A percentile compares a stretch with the other conserved stretches of the same genome.
Conservation (phyloP, 2,113 vertebrate species). For the Probosciger aterrimus region DNA sequence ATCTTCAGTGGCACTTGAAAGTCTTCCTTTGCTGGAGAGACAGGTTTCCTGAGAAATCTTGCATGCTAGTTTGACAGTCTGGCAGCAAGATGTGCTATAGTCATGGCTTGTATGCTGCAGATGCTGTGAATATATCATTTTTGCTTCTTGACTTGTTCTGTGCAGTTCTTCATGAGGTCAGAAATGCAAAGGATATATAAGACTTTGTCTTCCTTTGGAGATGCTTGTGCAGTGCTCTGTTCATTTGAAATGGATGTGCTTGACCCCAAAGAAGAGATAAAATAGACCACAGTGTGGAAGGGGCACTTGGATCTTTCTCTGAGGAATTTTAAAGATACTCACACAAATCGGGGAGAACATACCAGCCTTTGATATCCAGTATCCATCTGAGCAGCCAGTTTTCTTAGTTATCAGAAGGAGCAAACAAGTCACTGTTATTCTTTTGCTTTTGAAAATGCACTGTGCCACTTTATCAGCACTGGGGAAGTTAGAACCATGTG, state of each 20-base stretch:
- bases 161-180: neutral
- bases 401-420: neutral
- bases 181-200: neutral
- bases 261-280: neutral
- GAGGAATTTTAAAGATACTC: neutral
- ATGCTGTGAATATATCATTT: neutral
- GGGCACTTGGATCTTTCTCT: neutral
- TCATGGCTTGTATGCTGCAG: neutral
- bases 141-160: neutral
- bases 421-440: neutral
- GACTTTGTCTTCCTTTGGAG: neutral
- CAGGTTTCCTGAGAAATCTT: neutral
- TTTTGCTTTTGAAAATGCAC: neutral
- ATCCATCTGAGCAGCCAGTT: neutral
- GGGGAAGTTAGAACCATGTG: neutral
- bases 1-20: neutral
- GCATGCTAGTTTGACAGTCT: neutral
- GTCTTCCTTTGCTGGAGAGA: neutral
- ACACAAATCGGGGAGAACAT: neutral
- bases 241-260: neutral
- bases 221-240: neutral
- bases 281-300: neutral
- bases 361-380: neutral
- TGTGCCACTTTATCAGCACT: neutral
- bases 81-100: neutral